These are phyloP conservation scores for Semotilus atromaculatus DNA, from an alignment of 2,797 vertebrate species.

Conservation along the genomic window DNA sequence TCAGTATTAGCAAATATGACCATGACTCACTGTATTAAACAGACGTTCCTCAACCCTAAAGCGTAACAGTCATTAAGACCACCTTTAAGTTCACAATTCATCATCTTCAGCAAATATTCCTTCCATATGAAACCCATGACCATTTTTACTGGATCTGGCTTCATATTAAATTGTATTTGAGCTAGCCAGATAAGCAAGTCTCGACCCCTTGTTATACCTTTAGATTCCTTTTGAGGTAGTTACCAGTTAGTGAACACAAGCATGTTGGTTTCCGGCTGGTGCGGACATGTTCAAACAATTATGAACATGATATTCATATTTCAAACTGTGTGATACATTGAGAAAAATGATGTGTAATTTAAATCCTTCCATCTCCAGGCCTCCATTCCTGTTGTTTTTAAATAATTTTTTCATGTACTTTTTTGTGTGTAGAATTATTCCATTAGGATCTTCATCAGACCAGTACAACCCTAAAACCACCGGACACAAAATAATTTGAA, in stretches of 20 bases:
- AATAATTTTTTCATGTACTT: not conserved
- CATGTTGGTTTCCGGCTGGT: not conserved
- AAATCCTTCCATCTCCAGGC: not conserved
- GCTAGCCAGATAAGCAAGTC: not conserved
- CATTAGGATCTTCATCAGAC: slow-evolving; percentile 3
- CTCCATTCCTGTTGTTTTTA: not conserved
- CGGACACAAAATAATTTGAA: not conserved
- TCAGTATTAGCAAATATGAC: not conserved
- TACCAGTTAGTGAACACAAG: not conserved
- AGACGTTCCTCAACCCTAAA: not conserved
- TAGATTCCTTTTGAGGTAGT: not conserved
- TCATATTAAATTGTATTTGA: slow-evolving; percentile 6
- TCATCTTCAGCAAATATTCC: not conserved
- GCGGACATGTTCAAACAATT: not conserved
- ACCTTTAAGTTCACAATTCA: not conserved
- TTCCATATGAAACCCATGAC: not conserved
- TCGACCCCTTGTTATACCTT: not conserved
- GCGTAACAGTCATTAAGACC: not conserved
- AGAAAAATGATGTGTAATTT: not conserved
- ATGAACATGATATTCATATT: not conserved
- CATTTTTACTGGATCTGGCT: not conserved
- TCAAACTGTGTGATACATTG: not conserved
- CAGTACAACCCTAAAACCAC: not conserved
- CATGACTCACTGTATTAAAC: not conserved
- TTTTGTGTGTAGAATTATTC: not conserved